Percentiles rank a stretch among this genome's conserved stretches.
These are phyloP conservation scores for Amazona vittata DNA, from an alignment of 2,113 vertebrate species.

Conservation along the genomic window DNA sequence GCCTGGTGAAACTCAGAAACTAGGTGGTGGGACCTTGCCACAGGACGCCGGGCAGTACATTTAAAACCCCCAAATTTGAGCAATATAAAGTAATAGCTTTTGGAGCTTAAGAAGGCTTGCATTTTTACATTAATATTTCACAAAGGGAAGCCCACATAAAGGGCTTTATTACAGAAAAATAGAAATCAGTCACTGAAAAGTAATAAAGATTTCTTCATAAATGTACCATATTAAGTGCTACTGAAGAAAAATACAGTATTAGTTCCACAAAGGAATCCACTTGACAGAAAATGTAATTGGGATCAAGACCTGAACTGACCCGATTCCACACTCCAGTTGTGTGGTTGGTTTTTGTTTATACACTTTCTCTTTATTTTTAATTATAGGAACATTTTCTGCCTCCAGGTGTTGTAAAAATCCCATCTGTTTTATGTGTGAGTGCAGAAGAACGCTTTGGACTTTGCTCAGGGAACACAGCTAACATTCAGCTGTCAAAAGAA, in stretches of 20 bases:
- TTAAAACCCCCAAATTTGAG: background rate
- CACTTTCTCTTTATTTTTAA: background rate
- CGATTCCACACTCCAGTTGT: background rate
- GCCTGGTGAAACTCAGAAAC: background rate
- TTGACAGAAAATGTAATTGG: conserved; percentile 48
- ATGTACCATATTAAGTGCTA: background rate
- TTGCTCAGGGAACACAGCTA: background rate
- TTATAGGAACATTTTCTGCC: background rate
- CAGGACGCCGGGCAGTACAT: background rate
- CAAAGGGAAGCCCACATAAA: background rate
- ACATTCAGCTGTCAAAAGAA: background rate
- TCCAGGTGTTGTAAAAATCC: background rate
- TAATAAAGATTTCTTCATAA: background rate
- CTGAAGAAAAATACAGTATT: conserved; percentile 6
- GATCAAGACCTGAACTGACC: conserved; percentile 26
- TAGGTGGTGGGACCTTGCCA: background rate
- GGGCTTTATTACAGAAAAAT: conserved; percentile 11
- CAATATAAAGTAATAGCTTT: background rate
- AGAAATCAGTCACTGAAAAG: background rate
- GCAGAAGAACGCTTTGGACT: background rate
- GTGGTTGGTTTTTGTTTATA: background rate
- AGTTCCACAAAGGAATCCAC: background rate
- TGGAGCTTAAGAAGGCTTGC: background rate
- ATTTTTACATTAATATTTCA: background rate
- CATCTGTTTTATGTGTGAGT: background rate